Base-by-base conservation (phyloP, 2,888 invertebrate species). In the Drosophila koepferae region DNA sequence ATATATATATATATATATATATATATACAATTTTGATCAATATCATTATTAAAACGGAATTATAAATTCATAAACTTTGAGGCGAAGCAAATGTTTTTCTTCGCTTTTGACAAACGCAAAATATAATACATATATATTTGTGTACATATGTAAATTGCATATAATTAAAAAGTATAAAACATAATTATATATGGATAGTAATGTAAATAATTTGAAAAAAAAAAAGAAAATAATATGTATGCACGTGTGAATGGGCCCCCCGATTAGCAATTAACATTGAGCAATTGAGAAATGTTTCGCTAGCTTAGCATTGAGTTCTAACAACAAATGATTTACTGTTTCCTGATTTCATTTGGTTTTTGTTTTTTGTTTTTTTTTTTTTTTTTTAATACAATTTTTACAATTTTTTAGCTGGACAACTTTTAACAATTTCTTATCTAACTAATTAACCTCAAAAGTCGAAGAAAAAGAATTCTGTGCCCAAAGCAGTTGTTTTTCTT, bases 141-240 rank as follows among this genome's bases (percentile, higher is more conserved):
- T 41, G 48, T 62, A 58, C 51, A 59, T 61, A 62, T 40, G 12
- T n/a, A 55, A 41, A 40, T 56, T 55, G 44, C n/a, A 59, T 62
- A 76, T 79, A 68, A 73, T 77, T 77, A 72, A 64, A 82, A 48
- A 58, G 44, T 56, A 74, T 77, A 73, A 69, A 69, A 49, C 40
- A 49, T 63, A 74, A 81, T 67, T 18, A 70, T 72, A 70, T 72
- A 51, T 53, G 59, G 20, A 62, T 72, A 51, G 44, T 49, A 28
- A 62, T 44, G 38, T 54, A 41, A 40, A 60, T 76, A 49, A 40
- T 34, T 49, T 60, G 36, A 54, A 43, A 61, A 16, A 40, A 49
- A 49, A 40, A 9, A 59, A 23, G 12, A 43, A 20, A 34, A 34
- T 36, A 44, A 20, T 34, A 34, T 20, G 31, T 20, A 16, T 40